These are phyloP conservation scores for Oryzias curvinotus DNA, from an alignment of 2,113 vertebrate species.

Conservation along the genomic window DNA sequence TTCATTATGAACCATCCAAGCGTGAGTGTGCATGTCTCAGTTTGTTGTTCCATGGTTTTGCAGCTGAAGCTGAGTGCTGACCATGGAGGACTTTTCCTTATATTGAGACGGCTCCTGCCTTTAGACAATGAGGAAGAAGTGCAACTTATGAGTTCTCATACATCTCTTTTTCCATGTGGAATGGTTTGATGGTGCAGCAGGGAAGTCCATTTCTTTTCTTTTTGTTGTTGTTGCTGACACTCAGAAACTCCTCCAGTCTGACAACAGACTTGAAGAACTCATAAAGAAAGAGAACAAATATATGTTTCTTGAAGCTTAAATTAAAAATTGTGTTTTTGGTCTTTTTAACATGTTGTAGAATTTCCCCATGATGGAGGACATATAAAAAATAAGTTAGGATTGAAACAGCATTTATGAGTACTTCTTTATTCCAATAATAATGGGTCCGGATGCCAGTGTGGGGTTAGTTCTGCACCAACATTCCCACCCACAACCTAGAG, in stretches of 20 bases:
- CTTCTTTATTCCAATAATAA: too few relatives aligned
- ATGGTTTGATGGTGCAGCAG: not conserved
- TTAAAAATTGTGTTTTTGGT: too few relatives aligned
- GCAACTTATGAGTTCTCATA: not conserved
- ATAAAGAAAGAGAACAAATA: not conserved
- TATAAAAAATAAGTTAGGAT: too few relatives aligned
- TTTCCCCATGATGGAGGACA: too few relatives aligned
- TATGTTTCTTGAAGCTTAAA: too few relatives aligned
- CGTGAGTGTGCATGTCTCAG: not conserved
- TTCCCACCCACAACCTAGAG: too few relatives aligned
- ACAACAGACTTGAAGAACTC: not conserved
- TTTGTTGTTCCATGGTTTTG: conserved; percentile 3
- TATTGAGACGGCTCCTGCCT: conserved; percentile 2
- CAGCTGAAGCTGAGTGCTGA: conserved; percentile 20
- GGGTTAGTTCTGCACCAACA: too few relatives aligned
- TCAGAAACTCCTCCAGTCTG: conserved; percentile 7
- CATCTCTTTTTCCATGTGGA: not conserved
- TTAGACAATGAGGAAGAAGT: not conserved
- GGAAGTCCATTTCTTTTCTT: conserved; percentile 8
- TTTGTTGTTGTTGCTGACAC: not conserved
- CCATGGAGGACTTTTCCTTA: conserved; percentile 8
- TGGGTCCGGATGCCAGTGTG: too few relatives aligned
- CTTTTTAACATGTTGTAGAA: too few relatives aligned
- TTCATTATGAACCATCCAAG: conserved; percentile 21
- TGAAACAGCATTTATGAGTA: too few relatives aligned